phyloP scores from a whole-genome alignment of 2,888 invertebrate species.

The Fragum whitleyi region DNA sequence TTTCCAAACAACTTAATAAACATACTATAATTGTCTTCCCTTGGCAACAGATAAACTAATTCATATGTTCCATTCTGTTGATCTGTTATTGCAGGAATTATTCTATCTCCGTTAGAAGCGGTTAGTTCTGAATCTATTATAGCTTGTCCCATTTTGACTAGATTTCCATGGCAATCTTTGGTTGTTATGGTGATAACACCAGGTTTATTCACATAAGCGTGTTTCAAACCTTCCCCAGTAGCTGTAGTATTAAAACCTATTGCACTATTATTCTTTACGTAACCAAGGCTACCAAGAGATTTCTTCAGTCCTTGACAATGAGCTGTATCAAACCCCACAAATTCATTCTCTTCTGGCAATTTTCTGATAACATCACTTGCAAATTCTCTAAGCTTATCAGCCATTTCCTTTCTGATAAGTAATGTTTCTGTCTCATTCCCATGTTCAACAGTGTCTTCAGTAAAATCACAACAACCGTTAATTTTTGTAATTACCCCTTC shows the following conservation, averaged over 20 bases:
- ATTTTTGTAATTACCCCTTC: slow-evolving; percentile 85
- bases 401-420: slow-evolving; percentile 86
- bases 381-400: slow-evolving; percentile 85
- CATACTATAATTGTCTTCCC: slow-evolving; percentile 84
- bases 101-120: slow-evolving; percentile 71
- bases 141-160: slow-evolving; percentile 82
- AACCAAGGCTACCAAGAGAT: slow-evolving; percentile 81
- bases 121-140: slow-evolving; percentile 79
- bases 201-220: slow-evolving; percentile 82
- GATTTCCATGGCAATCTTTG: slow-evolving; percentile 83
- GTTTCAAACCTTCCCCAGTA: slow-evolving; percentile 84
- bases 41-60: slow-evolving; percentile 83
- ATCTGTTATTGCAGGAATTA: slow-evolving; percentile 82
- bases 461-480: slow-evolving; percentile 85
- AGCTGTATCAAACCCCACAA: slow-evolving; percentile 82
- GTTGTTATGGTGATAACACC: slow-evolving; percentile 84
- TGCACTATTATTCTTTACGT: slow-evolving; percentile 84
- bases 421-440: slow-evolving; percentile 86
- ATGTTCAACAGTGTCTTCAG: slow-evolving; percentile 86
- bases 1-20: slow-evolving; percentile 85
- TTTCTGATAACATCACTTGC: slow-evolving; percentile 75
- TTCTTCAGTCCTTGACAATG: slow-evolving; percentile 79
- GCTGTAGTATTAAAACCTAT: slow-evolving; percentile 85
- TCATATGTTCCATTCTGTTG: slow-evolving; percentile 85
- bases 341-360: slow-evolving; percentile 84